Base-by-base conservation (phyloP, 2,888 invertebrate genomes). In the Germaria angustata region DNA sequence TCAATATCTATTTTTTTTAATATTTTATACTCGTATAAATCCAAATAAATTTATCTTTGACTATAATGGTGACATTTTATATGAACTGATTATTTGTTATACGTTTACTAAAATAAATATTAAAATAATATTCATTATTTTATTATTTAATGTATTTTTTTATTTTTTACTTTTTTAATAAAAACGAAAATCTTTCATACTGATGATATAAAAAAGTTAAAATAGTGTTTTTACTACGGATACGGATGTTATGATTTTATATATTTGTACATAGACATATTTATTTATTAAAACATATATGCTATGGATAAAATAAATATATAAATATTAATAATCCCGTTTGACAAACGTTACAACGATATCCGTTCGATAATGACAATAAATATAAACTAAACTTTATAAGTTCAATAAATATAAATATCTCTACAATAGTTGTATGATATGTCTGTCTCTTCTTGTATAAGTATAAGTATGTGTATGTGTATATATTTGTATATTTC, bases 281-380 rank as follows among this genome's bases (percentile, higher is more conserved):
- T 66, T 36, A 32, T 41, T 24, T 28, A 41, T 41, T 11, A 13
- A n/a, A 3, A 22, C 2, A 13, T n/a, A 8, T 55, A 20, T 24
- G 2, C 1, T 15, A 46, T 17, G 2, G 13, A 51, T 46, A 34
- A 55, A 65, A 66, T 61, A 36, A 24, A 79, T 51, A 34, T 61
- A 39, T 57, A 65, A 4, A 65, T 36, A 72, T 72, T 66, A 36
- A 72, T 66, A 66, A 72, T 66, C 66, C 59, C 59, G 34, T 63
- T 80, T 73, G 44, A 80, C 51, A 78, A 71, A 78, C 55, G 63
- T 63, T 69, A 68, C 36, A 66, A 85, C 88, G 87, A 87, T 90
- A 90, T 90, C 90, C 91, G 88, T 87, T 88, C 90, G 89, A 90
- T 90, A 91, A 90, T 90, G 88, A 88, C 87, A 90, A 91, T 91